Base-by-base conservation (phyloP, 2,113 vertebrate genomes). In the Gopherus flavomarginatus region DNA sequence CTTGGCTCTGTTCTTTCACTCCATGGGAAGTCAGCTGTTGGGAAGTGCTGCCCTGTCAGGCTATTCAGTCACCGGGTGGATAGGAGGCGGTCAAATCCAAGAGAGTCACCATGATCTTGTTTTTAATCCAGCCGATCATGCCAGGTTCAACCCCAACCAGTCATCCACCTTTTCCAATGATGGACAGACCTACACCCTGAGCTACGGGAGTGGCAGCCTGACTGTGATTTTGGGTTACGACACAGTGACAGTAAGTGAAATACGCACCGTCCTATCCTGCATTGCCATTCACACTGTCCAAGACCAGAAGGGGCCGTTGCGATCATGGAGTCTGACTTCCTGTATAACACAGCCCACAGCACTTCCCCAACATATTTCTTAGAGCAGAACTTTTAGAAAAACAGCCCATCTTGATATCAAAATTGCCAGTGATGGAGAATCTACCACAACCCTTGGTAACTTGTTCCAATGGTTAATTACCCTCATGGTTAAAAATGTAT, bases 141-240 rank as follows among this genome's bases (percentile, higher is more conserved):
- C 72, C 3, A 94, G 77, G 81, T 99, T 98, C 95, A 54, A 97
- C 56, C 97, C 98, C 86, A 31, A 5, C 0, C 1, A 89, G 5
- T 99, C 98, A 3, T 98, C 95, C 56, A 98, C 98, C 21, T 99
- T 97, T 79, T 22, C 1, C 53, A 56, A 86, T 77, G 3, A 81
- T 0, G 85, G 87, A 3, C 95, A 88, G 90, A 90, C 93, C 56
- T 98, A 92, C 89, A 96, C 57, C 24, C 56, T 98, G 85, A 86
- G 93, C 75, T 99, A 98, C 0, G 98, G 98, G 92, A 98, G 97
- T 0, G 98, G 98, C 24, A 53, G 90, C 3, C 94, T 98, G 78
- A 94, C 94, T 0, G 92, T 98, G 24, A 8, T 94, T 57, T 86
- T 98, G 9, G 98, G 98, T 90, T 98, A 93, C 0, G 98, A 99